Evolutionary conservation across 2,797 vertebrate genomes (phyloP).

Genomic region (Trachops cirrhosus): DNA sequence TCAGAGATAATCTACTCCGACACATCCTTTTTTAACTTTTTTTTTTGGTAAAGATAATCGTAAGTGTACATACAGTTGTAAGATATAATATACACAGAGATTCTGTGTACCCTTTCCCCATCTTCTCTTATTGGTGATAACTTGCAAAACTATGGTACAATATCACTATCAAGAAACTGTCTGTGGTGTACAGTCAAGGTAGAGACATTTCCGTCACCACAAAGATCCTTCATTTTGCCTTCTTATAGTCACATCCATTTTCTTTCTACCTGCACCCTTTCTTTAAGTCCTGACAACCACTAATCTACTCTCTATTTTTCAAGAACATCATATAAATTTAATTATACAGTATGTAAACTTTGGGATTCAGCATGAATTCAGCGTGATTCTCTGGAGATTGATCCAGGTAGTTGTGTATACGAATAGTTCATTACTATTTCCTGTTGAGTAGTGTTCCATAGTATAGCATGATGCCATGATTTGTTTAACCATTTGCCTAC

Average conservation of each 20-base stretch:
- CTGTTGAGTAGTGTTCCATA: background rate
- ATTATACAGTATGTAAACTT: background rate
- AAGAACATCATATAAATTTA: background rate
- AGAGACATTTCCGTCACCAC: background rate
- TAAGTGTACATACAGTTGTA: background rate
- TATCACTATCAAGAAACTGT: background rate
- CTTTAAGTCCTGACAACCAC: background rate
- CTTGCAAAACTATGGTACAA: background rate
- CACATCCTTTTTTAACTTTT: background rate
- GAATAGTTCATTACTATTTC: background rate
- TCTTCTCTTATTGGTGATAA: background rate
- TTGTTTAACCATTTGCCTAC: background rate
- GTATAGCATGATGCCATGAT: background rate
- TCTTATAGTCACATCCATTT: background rate
- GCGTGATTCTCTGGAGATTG: background rate
- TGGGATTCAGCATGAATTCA: background rate
- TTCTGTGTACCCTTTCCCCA: background rate
- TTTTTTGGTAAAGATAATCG: background rate
- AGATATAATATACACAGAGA: background rate
- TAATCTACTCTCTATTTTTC: background rate
- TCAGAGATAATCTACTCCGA: background rate
- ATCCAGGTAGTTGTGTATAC: background rate
- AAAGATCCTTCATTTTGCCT: background rate
- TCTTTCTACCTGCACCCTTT: background rate
- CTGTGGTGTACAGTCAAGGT: background rate